Evolutionary conservation across 2,797 vertebrate genomes (phyloP).

Genomic region (Sebastes hopkinsi): DNA sequence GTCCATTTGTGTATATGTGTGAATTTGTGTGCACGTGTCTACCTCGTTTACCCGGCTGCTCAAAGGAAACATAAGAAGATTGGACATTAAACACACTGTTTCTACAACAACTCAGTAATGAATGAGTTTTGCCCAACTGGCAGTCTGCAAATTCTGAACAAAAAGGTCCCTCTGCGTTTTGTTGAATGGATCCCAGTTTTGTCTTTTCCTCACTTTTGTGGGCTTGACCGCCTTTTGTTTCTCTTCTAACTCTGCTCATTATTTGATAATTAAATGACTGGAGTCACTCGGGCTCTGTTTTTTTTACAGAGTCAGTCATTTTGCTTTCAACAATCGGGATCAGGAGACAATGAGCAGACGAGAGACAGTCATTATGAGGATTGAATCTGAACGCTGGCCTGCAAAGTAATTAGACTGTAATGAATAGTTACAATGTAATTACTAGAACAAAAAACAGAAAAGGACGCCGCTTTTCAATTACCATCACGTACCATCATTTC

Average conservation of each 20-base stretch:
- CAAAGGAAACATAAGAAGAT: slow-evolving; percentile 33
- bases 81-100: slow-evolving; percentile 31
- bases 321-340: slow-evolving; percentile 53
- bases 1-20: slow-evolving; percentile 2
- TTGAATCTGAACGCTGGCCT: slow-evolving; percentile 57
- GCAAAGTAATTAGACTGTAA: slow-evolving; percentile 74
- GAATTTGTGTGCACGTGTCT: neutral
- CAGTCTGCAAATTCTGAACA: slow-evolving; percentile 53
- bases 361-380: slow-evolving; percentile 61
- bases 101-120: slow-evolving; percentile 47
- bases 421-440: slow-evolving; percentile 79
- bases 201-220: slow-evolving; percentile 23
- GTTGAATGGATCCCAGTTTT: slow-evolving; percentile 47
- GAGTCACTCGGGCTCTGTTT: neutral
- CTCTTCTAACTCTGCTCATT: slow-evolving; percentile 34
- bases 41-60: slow-evolving; percentile 17
- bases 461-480: slow-evolving; percentile 67
- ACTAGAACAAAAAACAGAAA: slow-evolving; percentile 55
- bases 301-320: slow-evolving; percentile 44
- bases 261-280: slow-evolving; percentile 68
- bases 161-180: slow-evolving; percentile 43
- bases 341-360: slow-evolving; percentile 51
- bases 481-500: slow-evolving; percentile 54
- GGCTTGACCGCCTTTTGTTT: slow-evolving; percentile 52
- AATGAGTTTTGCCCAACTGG: slow-evolving; percentile 46